phyloP scores from a whole-genome alignment of 2,797 vertebrate genomes.

The Phalloptychus januarius region DNA sequence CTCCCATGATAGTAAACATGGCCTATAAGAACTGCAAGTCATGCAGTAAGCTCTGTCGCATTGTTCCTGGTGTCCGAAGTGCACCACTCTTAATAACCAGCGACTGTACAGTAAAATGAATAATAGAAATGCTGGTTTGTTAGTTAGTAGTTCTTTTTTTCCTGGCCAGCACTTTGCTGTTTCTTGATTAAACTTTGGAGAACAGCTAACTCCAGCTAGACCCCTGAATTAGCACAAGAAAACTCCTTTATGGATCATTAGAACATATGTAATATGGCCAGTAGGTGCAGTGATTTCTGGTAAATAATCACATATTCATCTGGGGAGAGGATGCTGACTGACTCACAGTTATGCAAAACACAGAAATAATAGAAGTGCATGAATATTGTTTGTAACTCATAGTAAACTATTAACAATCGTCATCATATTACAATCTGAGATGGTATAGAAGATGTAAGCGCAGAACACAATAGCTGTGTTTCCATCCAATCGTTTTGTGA shows the following conservation, averaged over 20 bases:
- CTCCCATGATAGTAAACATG: conserved; percentile 2
- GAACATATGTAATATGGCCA: not conserved
- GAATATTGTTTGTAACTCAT: not conserved
- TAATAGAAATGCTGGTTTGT: not conserved
- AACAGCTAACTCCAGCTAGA: not conserved
- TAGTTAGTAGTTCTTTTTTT: not conserved
- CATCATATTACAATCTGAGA: not conserved
- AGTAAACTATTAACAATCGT: not conserved
- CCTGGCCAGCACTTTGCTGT: not conserved
- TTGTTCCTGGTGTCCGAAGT: not conserved
- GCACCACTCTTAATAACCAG: not conserved
- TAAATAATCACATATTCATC: not conserved
- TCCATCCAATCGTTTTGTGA: too few species aligned
- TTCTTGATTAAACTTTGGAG: not conserved
- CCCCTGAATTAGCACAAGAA: not conserved
- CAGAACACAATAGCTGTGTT: not conserved
- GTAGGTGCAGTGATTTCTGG: not conserved
- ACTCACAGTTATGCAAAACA: not conserved
- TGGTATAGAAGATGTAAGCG: not conserved
- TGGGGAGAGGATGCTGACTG: not conserved
- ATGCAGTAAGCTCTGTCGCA: not conserved
- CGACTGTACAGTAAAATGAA: not conserved
- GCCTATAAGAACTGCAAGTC: not conserved
- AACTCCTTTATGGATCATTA: not conserved
- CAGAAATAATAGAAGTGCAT: not conserved